phyloP scores from a whole-genome alignment of 2,113 vertebrate species.

The Aleadryas rufinucha region DNA sequence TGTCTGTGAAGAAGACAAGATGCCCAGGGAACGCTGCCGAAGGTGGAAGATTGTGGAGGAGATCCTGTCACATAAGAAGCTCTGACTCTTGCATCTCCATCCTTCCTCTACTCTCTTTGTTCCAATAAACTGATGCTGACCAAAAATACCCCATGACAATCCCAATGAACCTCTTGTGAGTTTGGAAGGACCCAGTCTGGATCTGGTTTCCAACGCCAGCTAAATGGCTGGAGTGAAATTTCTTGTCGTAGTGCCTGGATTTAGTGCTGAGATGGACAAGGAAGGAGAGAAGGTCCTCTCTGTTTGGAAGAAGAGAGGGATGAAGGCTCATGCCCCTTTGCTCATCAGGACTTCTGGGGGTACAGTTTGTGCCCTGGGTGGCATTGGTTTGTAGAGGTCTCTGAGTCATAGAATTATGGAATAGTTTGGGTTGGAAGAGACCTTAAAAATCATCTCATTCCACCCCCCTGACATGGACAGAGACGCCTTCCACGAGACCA shows the following conservation, averaged over 20 bases:
- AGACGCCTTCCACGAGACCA: background rate
- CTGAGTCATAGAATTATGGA: background rate
- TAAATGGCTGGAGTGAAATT: background rate
- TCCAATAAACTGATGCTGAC: background rate
- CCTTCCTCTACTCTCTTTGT: background rate
- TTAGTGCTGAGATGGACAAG: background rate
- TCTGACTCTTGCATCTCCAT: background rate
- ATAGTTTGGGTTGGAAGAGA: background rate
- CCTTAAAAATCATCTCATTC: background rate
- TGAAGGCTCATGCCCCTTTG: accelerated
- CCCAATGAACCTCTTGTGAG: background rate
- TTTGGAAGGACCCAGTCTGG: background rate
- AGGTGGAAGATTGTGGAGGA: background rate
- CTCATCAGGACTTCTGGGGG: background rate
- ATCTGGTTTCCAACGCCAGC: background rate
- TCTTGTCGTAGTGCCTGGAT: background rate
- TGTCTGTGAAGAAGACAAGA: background rate
- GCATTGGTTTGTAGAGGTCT: background rate
- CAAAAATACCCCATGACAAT: background rate
- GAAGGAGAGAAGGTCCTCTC: background rate
- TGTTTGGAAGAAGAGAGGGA: background rate
- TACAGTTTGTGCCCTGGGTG: background rate
- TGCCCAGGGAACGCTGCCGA: background rate
- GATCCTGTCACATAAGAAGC: accelerated
- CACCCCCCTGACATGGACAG: background rate